phyloP scores from a whole-genome alignment of 37 sponge, comb jelly and placozoan species.

The Haliclona indistincta region DNA sequence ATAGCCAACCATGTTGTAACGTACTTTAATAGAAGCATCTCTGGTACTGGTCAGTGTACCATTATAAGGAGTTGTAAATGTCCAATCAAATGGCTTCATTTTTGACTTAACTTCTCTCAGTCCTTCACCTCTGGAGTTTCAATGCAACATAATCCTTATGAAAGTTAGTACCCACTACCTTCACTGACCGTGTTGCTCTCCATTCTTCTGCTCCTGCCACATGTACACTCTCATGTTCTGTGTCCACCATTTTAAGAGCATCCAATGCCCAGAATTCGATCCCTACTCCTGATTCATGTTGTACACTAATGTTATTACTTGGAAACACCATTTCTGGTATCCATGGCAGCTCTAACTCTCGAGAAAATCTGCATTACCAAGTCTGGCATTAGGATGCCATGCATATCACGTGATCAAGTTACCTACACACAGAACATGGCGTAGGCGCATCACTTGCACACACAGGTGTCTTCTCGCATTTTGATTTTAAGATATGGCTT shows the following conservation, averaged over 20 bases:
- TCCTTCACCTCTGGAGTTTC: constrained; percentile 26
- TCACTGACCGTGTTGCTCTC: constrained; percentile 53
- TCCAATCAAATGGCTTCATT: constrained; percentile 96
- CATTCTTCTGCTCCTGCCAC: constrained; percentile 91
- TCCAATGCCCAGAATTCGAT: constrained; percentile 81
- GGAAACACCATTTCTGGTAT: constrained; percentile 97
- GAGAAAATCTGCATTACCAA: constrained; percentile 12
- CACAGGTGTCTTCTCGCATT: constrained; percentile 43
- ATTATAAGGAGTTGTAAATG: constrained; percentile 82
- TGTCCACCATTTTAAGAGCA: constrained; percentile 79
- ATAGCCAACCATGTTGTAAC: neutral
- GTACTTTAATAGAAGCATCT: neutral
- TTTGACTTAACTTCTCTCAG: constrained; percentile 52
- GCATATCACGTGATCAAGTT: neutral
- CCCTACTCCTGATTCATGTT: constrained; percentile 50
- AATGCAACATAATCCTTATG: neutral
- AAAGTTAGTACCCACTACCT: neutral
- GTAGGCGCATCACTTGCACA: constrained; percentile 10
- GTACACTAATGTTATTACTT: constrained; percentile 51
- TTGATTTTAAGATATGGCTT: constrained; percentile 75
- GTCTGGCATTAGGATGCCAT: neutral
- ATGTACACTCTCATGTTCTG: constrained; percentile 52
- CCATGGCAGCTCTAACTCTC: constrained; percentile 49
- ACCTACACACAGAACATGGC: constrained; percentile 58
- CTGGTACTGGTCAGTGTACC: constrained; percentile 40